Evolutionary conservation across 1,140 invertebrate genomes (phyloP).

Genomic region (Rhagoletis zephyria): DNA sequence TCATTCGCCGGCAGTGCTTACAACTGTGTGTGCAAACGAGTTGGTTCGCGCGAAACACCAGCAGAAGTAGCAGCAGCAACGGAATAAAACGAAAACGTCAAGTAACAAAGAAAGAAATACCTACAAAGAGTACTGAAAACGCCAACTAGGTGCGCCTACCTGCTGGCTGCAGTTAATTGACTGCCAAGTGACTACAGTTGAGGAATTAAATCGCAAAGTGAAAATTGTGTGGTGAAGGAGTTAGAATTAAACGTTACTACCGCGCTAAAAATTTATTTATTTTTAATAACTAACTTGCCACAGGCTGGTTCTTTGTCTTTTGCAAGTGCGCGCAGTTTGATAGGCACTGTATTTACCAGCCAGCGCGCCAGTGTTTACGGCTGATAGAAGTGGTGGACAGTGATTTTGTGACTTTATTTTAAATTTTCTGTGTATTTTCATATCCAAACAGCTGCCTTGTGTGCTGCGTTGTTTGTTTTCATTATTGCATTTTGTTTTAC

Average conservation of each 20-base stretch:
- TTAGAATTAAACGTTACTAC: neutral
- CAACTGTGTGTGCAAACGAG: neutral
- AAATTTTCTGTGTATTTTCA: neutral
- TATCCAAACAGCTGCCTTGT: neutral
- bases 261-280: neutral
- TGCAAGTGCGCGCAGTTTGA: constrained; percentile 31
- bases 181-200: neutral
- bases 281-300: neutral
- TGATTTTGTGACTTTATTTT: neutral
- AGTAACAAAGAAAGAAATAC: neutral
- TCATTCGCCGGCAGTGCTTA: constrained; percentile 49
- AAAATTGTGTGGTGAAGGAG: neutral
- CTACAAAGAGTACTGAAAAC: neutral
- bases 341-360: neutral
- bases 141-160: neutral
- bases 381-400: neutral
- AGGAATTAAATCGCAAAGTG: neutral
- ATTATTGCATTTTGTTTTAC: constrained; percentile 26
- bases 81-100: constrained; percentile 45
- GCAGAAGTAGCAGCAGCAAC: neutral
- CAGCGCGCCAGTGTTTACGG: neutral
- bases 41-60: constrained; percentile 12
- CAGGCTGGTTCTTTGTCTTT: constrained; percentile 8
- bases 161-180: constrained; percentile 22
- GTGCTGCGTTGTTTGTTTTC: neutral